These are phyloP conservation scores for Hipposideros armiger DNA, from an alignment of 2,113 vertebrate genomes.

Conservation along the genomic window DNA sequence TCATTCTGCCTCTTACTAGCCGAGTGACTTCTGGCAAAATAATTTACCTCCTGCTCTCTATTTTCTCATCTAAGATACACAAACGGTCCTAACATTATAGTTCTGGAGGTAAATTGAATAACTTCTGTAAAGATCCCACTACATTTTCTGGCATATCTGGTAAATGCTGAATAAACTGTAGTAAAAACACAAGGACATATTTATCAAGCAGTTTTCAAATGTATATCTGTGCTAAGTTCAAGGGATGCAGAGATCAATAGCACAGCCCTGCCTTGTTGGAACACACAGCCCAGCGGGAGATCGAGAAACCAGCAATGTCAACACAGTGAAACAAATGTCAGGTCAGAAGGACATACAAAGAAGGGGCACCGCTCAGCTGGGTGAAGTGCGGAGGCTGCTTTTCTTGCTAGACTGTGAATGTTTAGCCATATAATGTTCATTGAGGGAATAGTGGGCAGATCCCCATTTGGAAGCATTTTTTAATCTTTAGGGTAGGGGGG, in stretches of 20 bases:
- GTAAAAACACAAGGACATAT: not conserved
- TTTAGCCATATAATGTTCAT: not conserved
- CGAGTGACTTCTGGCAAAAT: not conserved
- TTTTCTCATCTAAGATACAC: not conserved
- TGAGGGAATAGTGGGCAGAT: not conserved
- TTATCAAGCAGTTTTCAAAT: not conserved
- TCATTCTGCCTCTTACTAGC: not conserved
- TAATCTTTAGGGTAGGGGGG: not conserved
- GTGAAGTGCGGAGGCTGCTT: not conserved
- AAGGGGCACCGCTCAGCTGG: not conserved
- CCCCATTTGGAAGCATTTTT: not conserved
- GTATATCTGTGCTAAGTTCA: not conserved
- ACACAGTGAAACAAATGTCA: not conserved
- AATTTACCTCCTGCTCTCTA: not conserved
- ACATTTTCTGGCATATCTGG: not conserved
- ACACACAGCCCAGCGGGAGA: not conserved
- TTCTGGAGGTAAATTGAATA: not conserved
- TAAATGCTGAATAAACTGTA: slow-evolving; percentile 11
- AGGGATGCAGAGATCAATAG: not conserved
- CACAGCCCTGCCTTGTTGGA: not conserved
- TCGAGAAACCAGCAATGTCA: not conserved
- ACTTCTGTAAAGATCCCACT: not conserved
- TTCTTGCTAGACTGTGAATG: not conserved
- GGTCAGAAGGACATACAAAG: not conserved
- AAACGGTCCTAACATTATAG: not conserved